Base-by-base conservation (phyloP, 2,113 vertebrate species). In the Porphyrio hochstetteri region DNA sequence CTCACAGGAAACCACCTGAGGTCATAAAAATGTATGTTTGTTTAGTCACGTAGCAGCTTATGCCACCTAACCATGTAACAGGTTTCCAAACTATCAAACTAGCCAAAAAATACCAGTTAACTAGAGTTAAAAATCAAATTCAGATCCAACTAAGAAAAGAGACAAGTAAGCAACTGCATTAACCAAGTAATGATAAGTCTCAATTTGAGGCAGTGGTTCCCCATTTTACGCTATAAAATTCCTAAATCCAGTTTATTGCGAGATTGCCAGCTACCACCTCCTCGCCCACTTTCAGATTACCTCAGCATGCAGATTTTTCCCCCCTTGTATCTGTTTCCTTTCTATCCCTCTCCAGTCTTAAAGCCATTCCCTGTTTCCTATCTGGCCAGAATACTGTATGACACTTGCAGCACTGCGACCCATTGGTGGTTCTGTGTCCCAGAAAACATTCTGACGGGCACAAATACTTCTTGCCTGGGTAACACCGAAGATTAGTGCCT, bases 21-120 rank as follows among this genome's bases (percentile, higher is more conserved):
- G 92, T 95, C 88, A 82, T 82, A 94, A 96, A 88, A 97, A 96
- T 23, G 40, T 83, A 85, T 57, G 71, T 31, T 72, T 67, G 64
- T 94, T 90, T 87, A 94, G 74, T 91, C 48, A 35, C 3, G 2
- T 18, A 57, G 93, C 79, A 96, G 71, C 44, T 89, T 53, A 92
- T 65, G 64, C 89, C 63, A 96, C 10, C 4, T 67, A 92, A 68
- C 61, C 87, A 74, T 20, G 60, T 84, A 95, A 65, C 33, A 88
- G 42, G 69, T 46, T 90, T 93, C 69, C 81, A 81, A 92, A 97
- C 84, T 68, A 94, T n/a, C 52, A 86, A 88, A 46, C 38, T 68
- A 90, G 38, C 82, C 89, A 95, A 96, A 97, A 95, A 88, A 83
- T 60, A 95, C 18, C 70, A 92, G 71, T 72, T 96, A 97, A 93